Percentiles rank a stretch among this genome's conserved stretches.
Evolutionary conservation across 2,888 invertebrate genomes (phyloP).

Genomic region (Ypsolopha sequella): DNA sequence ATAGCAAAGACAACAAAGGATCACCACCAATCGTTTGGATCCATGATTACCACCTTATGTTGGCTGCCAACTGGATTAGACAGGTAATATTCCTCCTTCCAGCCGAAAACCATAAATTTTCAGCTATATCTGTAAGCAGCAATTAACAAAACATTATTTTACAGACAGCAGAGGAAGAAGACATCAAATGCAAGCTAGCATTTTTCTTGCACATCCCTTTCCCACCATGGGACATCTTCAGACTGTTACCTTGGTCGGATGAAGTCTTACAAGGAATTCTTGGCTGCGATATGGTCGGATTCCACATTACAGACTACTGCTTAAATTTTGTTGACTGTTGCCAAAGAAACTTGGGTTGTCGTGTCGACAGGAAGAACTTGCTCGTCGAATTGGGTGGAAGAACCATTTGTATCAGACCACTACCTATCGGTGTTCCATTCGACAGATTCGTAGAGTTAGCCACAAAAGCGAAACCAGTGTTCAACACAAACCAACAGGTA

Average conservation of each 20-base stretch:
- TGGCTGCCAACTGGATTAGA: conserved; percentile 92
- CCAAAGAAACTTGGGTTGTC: conserved; percentile 86
- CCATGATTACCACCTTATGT: conserved; percentile 95
- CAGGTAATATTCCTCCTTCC: conserved; percentile 57
- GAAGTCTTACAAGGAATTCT: conserved; percentile 94
- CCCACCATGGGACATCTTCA: conserved; percentile 94
- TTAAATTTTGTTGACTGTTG: conserved; percentile 93
- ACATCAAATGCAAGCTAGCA: conserved; percentile 83
- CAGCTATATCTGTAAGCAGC: background rate
- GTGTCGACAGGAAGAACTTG: conserved; percentile 88
- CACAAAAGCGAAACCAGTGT: conserved; percentile 74
- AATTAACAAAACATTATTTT: conserved; percentile 6
- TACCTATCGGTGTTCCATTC: conserved; percentile 92
- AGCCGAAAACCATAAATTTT: background rate
- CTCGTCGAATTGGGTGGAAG: conserved; percentile 90
- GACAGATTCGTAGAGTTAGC: conserved; percentile 88
- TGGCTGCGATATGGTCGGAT: conserved; percentile 93
- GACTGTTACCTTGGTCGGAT: conserved; percentile 93
- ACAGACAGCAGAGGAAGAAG: conserved; percentile 81
- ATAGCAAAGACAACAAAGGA: conserved; percentile 52
- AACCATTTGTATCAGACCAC: conserved; percentile 84
- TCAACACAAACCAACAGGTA: conserved; percentile 83
- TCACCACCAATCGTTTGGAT: conserved; percentile 88
- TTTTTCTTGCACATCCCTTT: conserved; percentile 97
- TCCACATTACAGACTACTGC: conserved; percentile 92